Conservation (phyloP, 1,140 invertebrate genomes). For the Euglossa dilemma region DNA sequence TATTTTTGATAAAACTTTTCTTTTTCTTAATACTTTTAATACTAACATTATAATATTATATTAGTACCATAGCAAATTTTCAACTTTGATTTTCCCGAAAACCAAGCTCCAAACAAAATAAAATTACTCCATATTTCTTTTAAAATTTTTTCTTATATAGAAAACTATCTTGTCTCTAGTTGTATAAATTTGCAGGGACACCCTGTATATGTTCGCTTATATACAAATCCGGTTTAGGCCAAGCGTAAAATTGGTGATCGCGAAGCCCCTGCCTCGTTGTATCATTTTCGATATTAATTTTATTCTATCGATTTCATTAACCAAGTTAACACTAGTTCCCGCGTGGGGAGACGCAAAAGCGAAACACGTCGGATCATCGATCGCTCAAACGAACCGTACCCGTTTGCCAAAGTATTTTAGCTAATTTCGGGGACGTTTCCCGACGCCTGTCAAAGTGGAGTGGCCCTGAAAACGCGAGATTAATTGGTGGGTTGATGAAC, state of each 20-base stretch:
- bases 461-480: not conserved
- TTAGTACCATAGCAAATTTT: too few relatives aligned
- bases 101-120: too few relatives aligned
- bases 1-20: too few relatives aligned
- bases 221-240: conserved; percentile 3
- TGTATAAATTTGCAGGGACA: too few relatives aligned
- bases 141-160: too few relatives aligned
- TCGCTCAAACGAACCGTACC: not conserved
- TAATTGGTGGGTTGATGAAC: not conserved
- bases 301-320: not conserved
- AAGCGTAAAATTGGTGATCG: conserved; percentile 39
- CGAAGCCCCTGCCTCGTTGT: not conserved
- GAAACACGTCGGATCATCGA: not conserved
- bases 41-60: too few relatives aligned
- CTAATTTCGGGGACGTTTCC: not conserved
- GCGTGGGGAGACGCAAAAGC: not conserved
- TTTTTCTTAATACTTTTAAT: too few relatives aligned
- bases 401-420: not conserved
- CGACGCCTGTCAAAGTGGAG: not conserved
- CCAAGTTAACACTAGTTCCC: not conserved
- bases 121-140: too few relatives aligned
- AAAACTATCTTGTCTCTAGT: too few relatives aligned
- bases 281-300: conserved; percentile 15
- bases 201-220: not conserved
- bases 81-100: too few relatives aligned